Evolutionary conservation across 2,888 invertebrate genomes (phyloP).

Genomic region (Latrodectus hesperus): DNA sequence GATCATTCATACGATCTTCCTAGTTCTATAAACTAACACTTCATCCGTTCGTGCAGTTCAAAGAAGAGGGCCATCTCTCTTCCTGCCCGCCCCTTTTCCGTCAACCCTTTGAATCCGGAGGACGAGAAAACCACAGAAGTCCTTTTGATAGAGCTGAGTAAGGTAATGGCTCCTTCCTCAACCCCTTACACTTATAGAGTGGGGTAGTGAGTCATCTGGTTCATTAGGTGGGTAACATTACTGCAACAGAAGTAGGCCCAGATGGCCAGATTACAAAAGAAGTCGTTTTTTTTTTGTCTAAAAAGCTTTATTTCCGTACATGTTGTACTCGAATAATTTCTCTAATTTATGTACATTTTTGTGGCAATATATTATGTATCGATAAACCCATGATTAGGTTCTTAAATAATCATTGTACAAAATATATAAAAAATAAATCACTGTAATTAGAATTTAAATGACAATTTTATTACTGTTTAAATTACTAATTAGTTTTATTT

Average conservation of each 20-base stretch:
- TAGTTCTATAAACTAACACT: conserved; percentile 16
- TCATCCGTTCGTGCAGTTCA: conserved; percentile 49
- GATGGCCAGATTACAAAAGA: conserved; percentile 16
- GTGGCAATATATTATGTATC: too few relatives aligned
- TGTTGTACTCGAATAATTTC: too few relatives aligned
- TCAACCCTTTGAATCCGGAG: conserved; percentile 39
- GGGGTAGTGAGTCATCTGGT: conserved; percentile 52
- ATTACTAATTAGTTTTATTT: too few relatives aligned
- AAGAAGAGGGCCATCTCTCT: conserved; percentile 6
- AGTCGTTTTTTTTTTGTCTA: too few relatives aligned
- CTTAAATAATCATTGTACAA: too few relatives aligned
- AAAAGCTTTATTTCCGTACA: too few relatives aligned
- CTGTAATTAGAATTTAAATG: too few relatives aligned
- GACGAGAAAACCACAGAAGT: not conserved
- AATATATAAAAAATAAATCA: too few relatives aligned
- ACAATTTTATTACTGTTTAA: too few relatives aligned
- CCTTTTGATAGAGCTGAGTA: conserved; percentile 26
- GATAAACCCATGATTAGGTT: too few relatives aligned
- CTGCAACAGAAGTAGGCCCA: conserved; percentile 20
- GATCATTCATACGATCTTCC: conserved; percentile 13
- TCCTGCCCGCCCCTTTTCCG: not conserved
- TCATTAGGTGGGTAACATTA: conserved; percentile 57
- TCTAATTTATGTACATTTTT: too few relatives aligned
- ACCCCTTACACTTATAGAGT: conserved; percentile 4
- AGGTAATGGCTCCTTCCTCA: conserved; percentile 8